Evolutionary conservation across 1,140 invertebrate genomes (phyloP), one percentile per base, ranked within the genome.

Genomic region (Liolophura sinensis): DNA sequence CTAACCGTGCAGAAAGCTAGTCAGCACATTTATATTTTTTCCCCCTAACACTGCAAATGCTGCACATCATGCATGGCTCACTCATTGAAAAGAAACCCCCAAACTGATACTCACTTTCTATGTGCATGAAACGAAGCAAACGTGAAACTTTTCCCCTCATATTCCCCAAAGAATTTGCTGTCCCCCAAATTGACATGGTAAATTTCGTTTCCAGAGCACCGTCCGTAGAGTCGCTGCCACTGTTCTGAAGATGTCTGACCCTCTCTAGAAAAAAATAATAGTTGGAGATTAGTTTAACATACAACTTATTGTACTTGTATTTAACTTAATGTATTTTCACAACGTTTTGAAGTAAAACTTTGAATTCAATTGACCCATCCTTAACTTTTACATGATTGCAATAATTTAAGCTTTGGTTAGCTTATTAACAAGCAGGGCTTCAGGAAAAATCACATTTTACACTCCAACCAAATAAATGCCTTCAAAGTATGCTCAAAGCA

Each of bases 101-200:
- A 40, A 40, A 40, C 3, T 40, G 9, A 18, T 15, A 78, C 91
- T 88, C 88, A 98, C 92, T 97, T 98, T 86, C 96, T 89, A 84
- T 98, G 96, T 62, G 96, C 97, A 87, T 99, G 96, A 84, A 98
- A 99, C 77, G 94, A 97, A 61, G 97, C 96, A 84, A 97, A 98
- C 16, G 95, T 97, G 85, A 99, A 99, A 85, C 95, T 97, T 87
- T 98, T 98, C 22, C 96, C 96, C 82, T 97, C 93, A 81, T 97
- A 99, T 85, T 98, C 96, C 4, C 95, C 94, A 76, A 99, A 99
- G 86, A 99, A 98, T 61, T 95, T 89, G 75, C 94, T 96, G 82
- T 98, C 95, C 16, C 92, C 92, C 31, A 98, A 89, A 62, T 92
- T 89, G 73, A 99, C 98, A 84, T 98, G 95, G 86, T 99, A 99